Percentiles rank a stretch among this genome's conserved stretches.
These are phyloP conservation scores for Rhingia campestris DNA, from an alignment of 2,888 invertebrate species.

Conservation along the genomic window DNA sequence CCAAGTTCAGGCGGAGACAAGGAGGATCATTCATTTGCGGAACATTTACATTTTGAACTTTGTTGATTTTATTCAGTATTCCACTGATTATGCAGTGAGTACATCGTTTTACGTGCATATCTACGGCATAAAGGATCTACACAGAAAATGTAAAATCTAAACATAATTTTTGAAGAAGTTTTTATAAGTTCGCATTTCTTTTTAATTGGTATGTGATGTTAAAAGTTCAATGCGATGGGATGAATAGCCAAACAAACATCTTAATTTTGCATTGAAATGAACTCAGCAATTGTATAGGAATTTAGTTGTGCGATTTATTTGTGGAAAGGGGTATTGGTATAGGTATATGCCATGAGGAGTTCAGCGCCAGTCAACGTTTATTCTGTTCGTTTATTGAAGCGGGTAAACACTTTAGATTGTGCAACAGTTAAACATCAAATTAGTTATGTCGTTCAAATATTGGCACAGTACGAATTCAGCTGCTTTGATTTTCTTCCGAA, in stretches of 20 bases:
- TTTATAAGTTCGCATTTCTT: conserved; percentile 20
- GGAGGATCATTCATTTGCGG: conserved; percentile 64
- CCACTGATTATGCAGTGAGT: conserved; percentile 55
- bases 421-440: conserved; percentile 52
- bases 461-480: conserved; percentile 26
- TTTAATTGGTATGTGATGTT: conserved; percentile 41
- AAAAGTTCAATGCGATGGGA: conserved; percentile 8
- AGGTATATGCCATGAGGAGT: conserved; percentile 1
- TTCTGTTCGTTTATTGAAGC: conserved; percentile 26
- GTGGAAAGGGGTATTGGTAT: conserved; percentile 15
- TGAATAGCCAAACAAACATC: conserved; percentile 23
- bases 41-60: conserved; percentile 70
- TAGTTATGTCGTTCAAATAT: conserved; percentile 56
- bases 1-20: conserved; percentile 54
- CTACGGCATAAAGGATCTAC: neutral
- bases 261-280: conserved; percentile 29
- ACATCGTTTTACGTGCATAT: conserved; percentile 4
- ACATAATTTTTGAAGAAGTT: conserved; percentile 1
- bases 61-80: conserved; percentile 61
- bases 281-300: conserved; percentile 7
- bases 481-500: conserved; percentile 38
- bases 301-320: conserved; percentile 21
- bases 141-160: conserved; percentile 1
- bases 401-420: conserved; percentile 37
- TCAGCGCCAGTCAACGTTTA: conserved; percentile 15